Percentiles rank a stretch among this genome's conserved stretches.
Conservation (phyloP, 1,140 invertebrate species). For the Tetramorium simillimum region DNA sequence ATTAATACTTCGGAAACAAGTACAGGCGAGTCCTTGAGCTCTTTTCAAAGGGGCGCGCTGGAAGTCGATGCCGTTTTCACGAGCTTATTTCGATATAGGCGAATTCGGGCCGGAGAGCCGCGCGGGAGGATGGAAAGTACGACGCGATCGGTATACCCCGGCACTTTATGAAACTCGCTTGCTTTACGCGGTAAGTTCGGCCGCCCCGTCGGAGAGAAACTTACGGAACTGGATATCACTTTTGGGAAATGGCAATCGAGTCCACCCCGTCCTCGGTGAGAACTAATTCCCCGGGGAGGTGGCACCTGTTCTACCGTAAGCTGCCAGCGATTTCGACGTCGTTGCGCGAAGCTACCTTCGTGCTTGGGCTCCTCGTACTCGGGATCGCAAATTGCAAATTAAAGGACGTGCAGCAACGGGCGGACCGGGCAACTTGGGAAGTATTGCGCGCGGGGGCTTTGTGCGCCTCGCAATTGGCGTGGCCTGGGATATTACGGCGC, state of each 20-base stretch:
- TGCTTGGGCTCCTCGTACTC: neutral
- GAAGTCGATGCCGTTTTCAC: slow-evolving; percentile 43
- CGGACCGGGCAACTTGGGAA: slow-evolving; percentile 21
- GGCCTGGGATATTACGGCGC: neutral
- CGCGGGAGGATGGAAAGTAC: neutral
- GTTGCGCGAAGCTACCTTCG: neutral
- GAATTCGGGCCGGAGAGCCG: too few species aligned
- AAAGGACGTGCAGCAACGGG: slow-evolving; percentile 36
- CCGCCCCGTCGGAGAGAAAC: slow-evolving; percentile 25
- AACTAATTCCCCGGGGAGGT: slow-evolving; percentile 47
- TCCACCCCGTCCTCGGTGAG: slow-evolving; percentile 7
- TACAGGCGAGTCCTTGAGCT: neutral
- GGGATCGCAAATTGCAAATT: slow-evolving; percentile 51
- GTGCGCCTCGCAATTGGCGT: slow-evolving; percentile 38
- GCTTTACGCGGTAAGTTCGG: slow-evolving; percentile 59
- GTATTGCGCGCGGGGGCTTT: slow-evolving; percentile 21
- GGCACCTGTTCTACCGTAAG: slow-evolving; percentile 26
- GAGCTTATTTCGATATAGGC: slow-evolving; percentile 13
- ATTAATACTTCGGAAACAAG: slow-evolving; percentile 45
- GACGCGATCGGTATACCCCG: slow-evolving; percentile 30
- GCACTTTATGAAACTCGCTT: slow-evolving; percentile 56
- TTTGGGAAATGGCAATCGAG: slow-evolving; percentile 67
- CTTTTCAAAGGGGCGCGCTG: neutral
- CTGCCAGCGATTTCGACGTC: slow-evolving; percentile 25
- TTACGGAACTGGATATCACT: slow-evolving; percentile 56